Evolutionary conservation across 2,888 invertebrate species (phyloP), one percentile per base, ranked within the genome.

Genomic region (Agriopis aurantiaria): DNA sequence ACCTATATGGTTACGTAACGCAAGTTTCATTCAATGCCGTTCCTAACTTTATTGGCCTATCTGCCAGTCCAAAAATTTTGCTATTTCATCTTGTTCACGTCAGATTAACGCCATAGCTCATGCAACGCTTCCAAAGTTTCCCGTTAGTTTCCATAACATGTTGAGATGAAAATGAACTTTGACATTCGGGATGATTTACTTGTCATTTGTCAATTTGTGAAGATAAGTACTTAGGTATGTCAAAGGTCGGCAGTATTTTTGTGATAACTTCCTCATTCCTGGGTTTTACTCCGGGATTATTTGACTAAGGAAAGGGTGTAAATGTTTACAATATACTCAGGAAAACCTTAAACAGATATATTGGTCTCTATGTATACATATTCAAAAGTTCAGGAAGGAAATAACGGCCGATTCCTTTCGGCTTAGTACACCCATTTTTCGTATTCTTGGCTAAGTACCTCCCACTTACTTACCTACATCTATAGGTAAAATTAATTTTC

Each of bases 341-440:
- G 43, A 58, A 58, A 58, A 45, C 46, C 23, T 11, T 12, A n/a
- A 46, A 45, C 6, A 45, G 17, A 17, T 45, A n/a, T 33, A n/a
- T 12, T 0, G 2, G 17, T 51, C 14, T n/a, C n/a, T n/a, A n/a
- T n/a, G n/a, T 7, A 3, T 0, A 6, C 7, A 9, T 51, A 41
- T 41, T 41, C 51, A 61, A 61, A 43, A 61, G 8, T 51, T 51
- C 60, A 41, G 60, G 60, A 61, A 61, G 60, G 60, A 61, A 55
- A 55, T 12, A 12, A 9, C 33, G 9, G 10, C 14, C 33, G 11
- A 40, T 6, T 51, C 5, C 33, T 33, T 33, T 33, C 33, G 1
- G 33, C 33, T 33, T 33, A 33, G 33, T 33, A 5, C 33, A 33
- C 0, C 33, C 33, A 5, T 33, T 33, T 5, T 3, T 3, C 33